Evolutionary conservation across 2,797 vertebrate genomes (phyloP).

Genomic region (Ptychadena robeensis): DNA sequence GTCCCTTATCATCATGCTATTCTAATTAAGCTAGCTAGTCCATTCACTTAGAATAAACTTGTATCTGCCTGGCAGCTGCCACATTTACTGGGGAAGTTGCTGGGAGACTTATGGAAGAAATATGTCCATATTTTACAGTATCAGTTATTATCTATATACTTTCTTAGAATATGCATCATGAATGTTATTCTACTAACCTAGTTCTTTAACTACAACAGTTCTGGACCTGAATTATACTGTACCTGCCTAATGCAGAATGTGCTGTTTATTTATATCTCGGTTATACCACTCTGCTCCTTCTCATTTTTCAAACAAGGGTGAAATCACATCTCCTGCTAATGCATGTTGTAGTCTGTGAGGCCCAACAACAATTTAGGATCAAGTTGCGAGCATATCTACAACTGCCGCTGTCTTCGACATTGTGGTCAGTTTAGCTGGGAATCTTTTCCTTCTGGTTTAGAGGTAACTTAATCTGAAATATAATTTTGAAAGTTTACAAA

Average conservation of each 20-base stretch:
- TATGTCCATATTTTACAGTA: background rate
- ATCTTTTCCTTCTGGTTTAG: slow-evolving; percentile 76
- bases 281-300: slow-evolving; percentile 68
- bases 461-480: background rate
- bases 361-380: slow-evolving; percentile 73
- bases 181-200: background rate
- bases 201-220: slow-evolving; percentile 44
- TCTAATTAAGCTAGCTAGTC: background rate
- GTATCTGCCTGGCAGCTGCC: background rate
- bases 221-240: slow-evolving; percentile 48
- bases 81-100: no score
- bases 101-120: background rate
- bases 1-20: background rate
- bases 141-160: background rate
- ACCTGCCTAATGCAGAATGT: slow-evolving; percentile 68
- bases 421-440: slow-evolving; percentile 77
- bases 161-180: background rate
- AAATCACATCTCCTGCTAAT: slow-evolving; percentile 68
- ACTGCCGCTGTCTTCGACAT: slow-evolving; percentile 75
- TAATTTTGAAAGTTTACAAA: no score
- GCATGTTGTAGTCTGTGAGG: slow-evolving; percentile 67
- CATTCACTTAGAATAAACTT: background rate
- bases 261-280: slow-evolving; percentile 70
- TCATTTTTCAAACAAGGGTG: slow-evolving; percentile 72
- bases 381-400: slow-evolving; percentile 75